phyloP scores from a whole-genome alignment of 30 jellyfish, hydroid and myxozoan genomes.

The Hydractinia echinata region DNA sequence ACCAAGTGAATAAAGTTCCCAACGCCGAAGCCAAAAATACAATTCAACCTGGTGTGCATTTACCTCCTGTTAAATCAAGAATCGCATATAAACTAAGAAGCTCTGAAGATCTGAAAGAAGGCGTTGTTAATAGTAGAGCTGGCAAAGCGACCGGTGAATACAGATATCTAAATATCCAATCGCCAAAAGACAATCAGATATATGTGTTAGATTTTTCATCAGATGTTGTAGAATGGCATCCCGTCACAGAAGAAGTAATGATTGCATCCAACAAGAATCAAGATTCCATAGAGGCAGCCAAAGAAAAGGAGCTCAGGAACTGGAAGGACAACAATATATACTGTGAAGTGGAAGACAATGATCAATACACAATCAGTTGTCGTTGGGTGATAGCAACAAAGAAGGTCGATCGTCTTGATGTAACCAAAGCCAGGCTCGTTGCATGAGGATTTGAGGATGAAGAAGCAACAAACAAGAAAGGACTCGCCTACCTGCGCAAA shows the following conservation, averaged over 20 bases:
- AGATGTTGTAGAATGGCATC: no score
- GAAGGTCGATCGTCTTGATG: background rate
- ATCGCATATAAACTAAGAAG: background rate
- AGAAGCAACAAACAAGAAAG: background rate
- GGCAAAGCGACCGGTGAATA: slow-evolving; percentile 40
- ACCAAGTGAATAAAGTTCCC: no score
- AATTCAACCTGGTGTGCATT: no score
- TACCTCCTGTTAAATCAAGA: background rate
- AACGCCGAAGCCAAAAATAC: no score
- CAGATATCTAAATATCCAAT: slow-evolving; percentile 15
- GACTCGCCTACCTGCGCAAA: slow-evolving; percentile 46
- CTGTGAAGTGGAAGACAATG: slow-evolving; percentile 15
- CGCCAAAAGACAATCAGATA: slow-evolving; percentile 14
- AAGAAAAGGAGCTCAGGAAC: slow-evolving; percentile 15
- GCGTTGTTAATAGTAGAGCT: slow-evolving; percentile 25
- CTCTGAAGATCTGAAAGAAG: background rate
- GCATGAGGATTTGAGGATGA: slow-evolving; percentile 39
- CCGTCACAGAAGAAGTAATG: no score
- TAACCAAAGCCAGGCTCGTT: slow-evolving; percentile 31
- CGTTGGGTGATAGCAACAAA: slow-evolving; percentile 48
- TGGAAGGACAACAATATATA: slow-evolving; percentile 41
- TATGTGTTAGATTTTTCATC: no score
- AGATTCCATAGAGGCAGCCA: no score
- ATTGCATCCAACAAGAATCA: no score
- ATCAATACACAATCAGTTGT: slow-evolving; percentile 18